These are phyloP conservation scores for Heliconius himera DNA, from an alignment of 1,140 invertebrate species.

Conservation along the genomic window DNA sequence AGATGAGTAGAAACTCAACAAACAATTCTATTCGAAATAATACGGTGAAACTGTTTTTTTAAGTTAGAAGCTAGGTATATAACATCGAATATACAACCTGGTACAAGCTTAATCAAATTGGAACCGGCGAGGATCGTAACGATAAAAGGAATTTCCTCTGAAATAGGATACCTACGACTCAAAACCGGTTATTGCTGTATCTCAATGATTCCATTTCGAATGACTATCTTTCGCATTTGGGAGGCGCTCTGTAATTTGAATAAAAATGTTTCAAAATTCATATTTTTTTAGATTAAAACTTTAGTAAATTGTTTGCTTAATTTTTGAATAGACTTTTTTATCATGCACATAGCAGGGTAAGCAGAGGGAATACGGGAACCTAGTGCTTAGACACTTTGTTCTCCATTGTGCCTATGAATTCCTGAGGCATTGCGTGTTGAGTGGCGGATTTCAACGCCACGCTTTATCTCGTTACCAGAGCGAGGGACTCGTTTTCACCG, in stretches of 20 bases:
- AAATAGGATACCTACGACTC: conserved; percentile 29
- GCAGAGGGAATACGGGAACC: too few species aligned
- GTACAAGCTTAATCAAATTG: conserved; percentile 39
- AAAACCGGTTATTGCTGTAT: neutral
- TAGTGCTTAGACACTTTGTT: too few species aligned
- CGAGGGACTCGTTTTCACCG: too few species aligned
- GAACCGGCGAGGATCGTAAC: conserved; percentile 23
- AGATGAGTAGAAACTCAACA: too few species aligned
- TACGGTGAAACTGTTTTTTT: neutral
- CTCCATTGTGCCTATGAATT: too few species aligned
- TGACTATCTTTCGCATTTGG: neutral
- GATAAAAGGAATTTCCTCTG: conserved; percentile 42
- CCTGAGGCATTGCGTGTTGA: too few species aligned
- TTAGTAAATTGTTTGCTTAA: neutral
- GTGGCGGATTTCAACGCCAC: too few species aligned
- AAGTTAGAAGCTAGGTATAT: neutral
- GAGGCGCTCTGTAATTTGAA: too few species aligned
- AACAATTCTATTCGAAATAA: neutral
- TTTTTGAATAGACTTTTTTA: neutral
- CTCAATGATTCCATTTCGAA: neutral
- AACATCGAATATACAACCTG: conserved; percentile 10
- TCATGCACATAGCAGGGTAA: too few species aligned
- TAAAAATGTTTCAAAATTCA: neutral
- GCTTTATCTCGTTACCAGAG: too few species aligned
- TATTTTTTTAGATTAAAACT: neutral